phyloP scores from a whole-genome alignment of 2,113 vertebrate species.

The Larimichthys crocea region DNA sequence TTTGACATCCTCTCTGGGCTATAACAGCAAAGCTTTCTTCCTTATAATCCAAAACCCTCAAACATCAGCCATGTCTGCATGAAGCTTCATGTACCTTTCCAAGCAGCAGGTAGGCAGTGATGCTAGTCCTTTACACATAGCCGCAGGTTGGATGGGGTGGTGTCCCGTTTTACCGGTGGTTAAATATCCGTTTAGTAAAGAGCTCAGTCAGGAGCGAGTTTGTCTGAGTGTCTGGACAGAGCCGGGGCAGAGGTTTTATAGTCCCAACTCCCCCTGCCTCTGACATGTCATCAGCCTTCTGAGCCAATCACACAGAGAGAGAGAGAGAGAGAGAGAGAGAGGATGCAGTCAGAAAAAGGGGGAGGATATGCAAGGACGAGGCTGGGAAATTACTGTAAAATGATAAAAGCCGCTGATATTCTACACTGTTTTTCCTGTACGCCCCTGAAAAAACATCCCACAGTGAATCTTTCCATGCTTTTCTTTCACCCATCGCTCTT shows the following conservation, averaged over 20 bases:
- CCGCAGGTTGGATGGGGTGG: constrained; percentile 48
- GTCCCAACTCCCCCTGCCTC: constrained; percentile 51
- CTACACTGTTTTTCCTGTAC: neutral
- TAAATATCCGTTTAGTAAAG: constrained; percentile 68
- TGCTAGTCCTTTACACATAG: constrained; percentile 89
- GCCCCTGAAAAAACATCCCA: constrained; percentile 24
- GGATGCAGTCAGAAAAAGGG: neutral
- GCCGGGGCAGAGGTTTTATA: constrained; percentile 80
- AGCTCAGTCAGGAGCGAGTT: constrained; percentile 43
- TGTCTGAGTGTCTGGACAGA: constrained; percentile 55
- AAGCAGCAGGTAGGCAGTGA: constrained; percentile 86
- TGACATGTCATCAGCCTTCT: constrained; percentile 63
- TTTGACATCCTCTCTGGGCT: neutral
- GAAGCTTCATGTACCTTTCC: constrained; percentile 87
- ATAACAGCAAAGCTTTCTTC: neutral
- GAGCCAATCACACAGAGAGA: constrained; percentile 72
- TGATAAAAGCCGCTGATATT: constrained; percentile 29
- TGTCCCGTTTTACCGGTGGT: neutral
- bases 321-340: neutral
- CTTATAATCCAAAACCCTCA: constrained; percentile 18
- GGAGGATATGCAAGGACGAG: constrained; percentile 30
- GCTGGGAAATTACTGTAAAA: constrained; percentile 59
- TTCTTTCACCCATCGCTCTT: neutral
- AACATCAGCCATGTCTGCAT: constrained; percentile 5
- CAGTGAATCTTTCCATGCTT: neutral